Evolutionary conservation across 2,797 vertebrate species (phyloP), one percentile per base, ranked within the genome.

Genomic region (Morelia viridis): DNA sequence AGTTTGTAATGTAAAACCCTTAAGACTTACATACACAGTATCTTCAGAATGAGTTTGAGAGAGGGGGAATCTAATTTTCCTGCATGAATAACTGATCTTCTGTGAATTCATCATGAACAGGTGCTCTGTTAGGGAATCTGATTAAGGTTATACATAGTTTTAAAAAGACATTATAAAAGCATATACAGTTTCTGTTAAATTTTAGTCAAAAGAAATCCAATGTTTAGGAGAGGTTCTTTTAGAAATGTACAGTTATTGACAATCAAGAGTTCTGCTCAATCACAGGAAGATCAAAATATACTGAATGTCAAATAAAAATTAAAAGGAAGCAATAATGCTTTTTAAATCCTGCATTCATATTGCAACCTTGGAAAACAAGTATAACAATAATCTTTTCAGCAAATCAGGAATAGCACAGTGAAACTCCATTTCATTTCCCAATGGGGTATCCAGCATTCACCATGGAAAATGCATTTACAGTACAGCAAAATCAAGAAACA

Each of bases 381-480:
- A 53, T 53, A 96, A 92, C 68, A 92, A 93, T 93, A 64, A 87
- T 84, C 35, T 90, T 90, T 93, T 92, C 90, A 94, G 92, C 83
- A 93, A 95, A 93, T 89, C 85, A 95, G 86, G 71, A 92, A 92
- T 10, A 64, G 94, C 91, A n/a, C 19, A 0, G 1, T 86, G 94
- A 97, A 97, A 92, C 92, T 92, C 89, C 41, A 24, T 92, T 94
- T 93, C 94, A 95, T 94, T 95, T 96, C 96, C 96, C 95, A 94
- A 95, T 94, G 95, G 94, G 96, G 96, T 95, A 95, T 91, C 9
- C 83, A 95, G 92, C 53, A 91, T 92, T 53, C 90, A 90, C 94
- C 90, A 93, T 93, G 90, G 94, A 94, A 97, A 96, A 94, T 93
- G 93, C 46, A 93, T 91, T 94, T 94, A 94, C 26, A 92, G 88